phyloP scores from a whole-genome alignment of 2,888 invertebrate species.

The Dromius quadrimaculatus region DNA sequence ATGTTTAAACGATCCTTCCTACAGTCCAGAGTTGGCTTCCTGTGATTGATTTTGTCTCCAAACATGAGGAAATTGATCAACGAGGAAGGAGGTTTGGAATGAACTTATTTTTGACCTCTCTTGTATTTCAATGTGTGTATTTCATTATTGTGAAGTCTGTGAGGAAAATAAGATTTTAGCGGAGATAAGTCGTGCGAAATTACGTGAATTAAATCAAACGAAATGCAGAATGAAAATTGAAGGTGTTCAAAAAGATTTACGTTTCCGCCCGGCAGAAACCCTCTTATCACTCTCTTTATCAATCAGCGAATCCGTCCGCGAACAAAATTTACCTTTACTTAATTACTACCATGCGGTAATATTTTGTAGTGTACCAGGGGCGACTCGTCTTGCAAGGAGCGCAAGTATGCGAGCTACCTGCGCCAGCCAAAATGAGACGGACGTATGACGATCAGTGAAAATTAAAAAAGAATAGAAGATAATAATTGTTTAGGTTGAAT shows the following conservation, averaged over 20 bases:
- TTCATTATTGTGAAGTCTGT: no score
- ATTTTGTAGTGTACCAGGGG: constrained; percentile 36
- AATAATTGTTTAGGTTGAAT: constrained; percentile 64
- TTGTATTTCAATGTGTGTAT: no score
- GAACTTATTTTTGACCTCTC: no score
- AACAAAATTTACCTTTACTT: constrained; percentile 37
- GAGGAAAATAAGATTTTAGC: no score
- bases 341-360: constrained; percentile 43
- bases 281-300: constrained; percentile 44
- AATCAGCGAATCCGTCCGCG: constrained; percentile 36
- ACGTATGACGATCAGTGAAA: background rate
- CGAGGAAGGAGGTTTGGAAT: no score
- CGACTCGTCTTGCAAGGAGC: constrained; percentile 21
- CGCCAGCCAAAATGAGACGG: constrained; percentile 14
- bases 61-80: no score
- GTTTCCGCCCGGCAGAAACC: constrained; percentile 22
- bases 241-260: constrained; percentile 43
- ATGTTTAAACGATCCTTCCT: no score
- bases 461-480: constrained; percentile 58
- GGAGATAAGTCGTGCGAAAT: constrained; percentile 13
- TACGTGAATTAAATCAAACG: constrained; percentile 29
- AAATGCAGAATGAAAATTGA: constrained; percentile 40
- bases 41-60: no score
- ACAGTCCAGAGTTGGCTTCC: no score
- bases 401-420: constrained; percentile 17